phyloP scores from a whole-genome alignment of 2,888 invertebrate genomes.

The Dolichopus griseipennis region DNA sequence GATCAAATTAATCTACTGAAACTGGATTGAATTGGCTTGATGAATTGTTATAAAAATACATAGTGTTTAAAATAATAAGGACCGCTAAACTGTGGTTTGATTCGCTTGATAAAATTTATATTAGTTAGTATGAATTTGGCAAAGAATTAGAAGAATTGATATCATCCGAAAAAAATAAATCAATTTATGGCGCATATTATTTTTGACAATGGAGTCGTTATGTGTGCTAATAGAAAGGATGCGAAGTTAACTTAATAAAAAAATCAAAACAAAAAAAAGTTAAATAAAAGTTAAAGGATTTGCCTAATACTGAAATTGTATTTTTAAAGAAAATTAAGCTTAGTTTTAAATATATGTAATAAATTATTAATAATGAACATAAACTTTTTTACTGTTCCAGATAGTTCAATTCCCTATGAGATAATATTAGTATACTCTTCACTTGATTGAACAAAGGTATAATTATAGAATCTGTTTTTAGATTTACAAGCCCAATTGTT shows the following conservation, averaged over 20 bases:
- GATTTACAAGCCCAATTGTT: slow-evolving; percentile 27
- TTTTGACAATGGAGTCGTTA: too few species aligned
- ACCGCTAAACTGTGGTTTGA: background rate
- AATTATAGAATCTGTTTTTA: slow-evolving; percentile 21
- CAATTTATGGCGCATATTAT: too few species aligned
- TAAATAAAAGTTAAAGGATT: background rate
- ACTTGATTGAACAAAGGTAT: slow-evolving; percentile 19
- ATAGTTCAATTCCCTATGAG: background rate
- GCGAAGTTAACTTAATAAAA: too few species aligned
- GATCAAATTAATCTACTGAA: background rate
- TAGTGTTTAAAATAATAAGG: background rate
- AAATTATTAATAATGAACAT: background rate
- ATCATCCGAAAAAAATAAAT: too few species aligned
- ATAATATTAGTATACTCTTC: background rate
- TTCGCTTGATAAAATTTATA: background rate
- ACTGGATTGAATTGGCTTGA: background rate
- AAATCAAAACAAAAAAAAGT: too few species aligned
- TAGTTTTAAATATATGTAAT: background rate
- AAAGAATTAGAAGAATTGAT: background rate
- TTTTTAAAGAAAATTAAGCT: background rate
- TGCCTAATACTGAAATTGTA: background rate
- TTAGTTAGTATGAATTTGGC: background rate
- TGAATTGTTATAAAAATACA: background rate
- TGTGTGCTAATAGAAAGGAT: too few species aligned
- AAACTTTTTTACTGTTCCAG: background rate